Conservation (phyloP, 2,888 invertebrate species). For the Drosophila peninsularis region DNA sequence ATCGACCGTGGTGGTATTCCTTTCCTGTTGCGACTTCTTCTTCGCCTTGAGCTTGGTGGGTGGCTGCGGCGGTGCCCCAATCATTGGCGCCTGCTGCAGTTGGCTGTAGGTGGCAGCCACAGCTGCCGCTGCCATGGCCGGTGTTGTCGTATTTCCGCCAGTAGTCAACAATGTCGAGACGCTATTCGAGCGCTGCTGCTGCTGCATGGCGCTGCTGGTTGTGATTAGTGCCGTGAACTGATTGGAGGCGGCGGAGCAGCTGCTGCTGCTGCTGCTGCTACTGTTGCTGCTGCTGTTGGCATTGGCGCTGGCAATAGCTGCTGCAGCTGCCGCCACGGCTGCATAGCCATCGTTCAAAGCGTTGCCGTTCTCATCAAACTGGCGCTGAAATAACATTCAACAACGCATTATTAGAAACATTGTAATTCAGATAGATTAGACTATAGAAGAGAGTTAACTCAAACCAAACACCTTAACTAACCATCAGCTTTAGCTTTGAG, state of each 20-base stretch:
- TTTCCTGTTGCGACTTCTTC: constrained; percentile 86
- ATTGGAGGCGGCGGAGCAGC: constrained; percentile 8
- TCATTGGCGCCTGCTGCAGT: constrained; percentile 49
- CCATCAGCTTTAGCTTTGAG: constrained; percentile 2
- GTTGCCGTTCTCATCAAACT: constrained; percentile 93
- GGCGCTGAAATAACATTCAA: constrained; percentile 85
- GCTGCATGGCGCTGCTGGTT: constrained; percentile 83
- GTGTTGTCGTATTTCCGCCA: constrained; percentile 55
- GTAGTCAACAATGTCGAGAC: constrained; percentile 58
- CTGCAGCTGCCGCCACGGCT: constrained; percentile 7
- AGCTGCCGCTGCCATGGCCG: constrained; percentile 66
- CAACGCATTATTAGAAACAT: neutral
- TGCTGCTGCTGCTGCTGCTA: neutral
- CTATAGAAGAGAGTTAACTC: neutral
- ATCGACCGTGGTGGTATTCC: constrained; percentile 85
- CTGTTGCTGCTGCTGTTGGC: constrained; percentile 3
- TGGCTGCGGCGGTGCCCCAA: constrained; percentile 46
- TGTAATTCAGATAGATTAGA: no score
- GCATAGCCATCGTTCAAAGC: constrained; percentile 85
- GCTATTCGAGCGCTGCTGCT: constrained; percentile 48
- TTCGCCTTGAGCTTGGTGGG: constrained; percentile 74
- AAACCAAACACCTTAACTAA: constrained; percentile 1
- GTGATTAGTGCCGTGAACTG: constrained; percentile 85
- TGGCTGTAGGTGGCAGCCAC: constrained; percentile 67
- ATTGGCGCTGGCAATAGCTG: constrained; percentile 4